Evolutionary conservation across 2,797 vertebrate species (phyloP), one percentile per base, ranked within the genome.

Genomic region (Schizopygopsis malacanthus): DNA sequence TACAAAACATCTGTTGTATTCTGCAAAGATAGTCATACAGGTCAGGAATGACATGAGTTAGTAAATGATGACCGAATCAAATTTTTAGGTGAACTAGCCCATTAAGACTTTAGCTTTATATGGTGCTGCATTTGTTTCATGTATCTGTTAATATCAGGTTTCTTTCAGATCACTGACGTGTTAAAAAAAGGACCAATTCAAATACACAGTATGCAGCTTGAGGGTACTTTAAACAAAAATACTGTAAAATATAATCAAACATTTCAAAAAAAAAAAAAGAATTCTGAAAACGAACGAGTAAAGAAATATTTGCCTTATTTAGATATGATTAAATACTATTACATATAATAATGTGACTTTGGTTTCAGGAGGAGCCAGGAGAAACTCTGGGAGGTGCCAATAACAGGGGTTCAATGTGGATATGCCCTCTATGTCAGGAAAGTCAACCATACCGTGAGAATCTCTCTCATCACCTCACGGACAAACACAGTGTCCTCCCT

Each of bases 351-450:
- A 16, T 85, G 39, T 72, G 13, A 22, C 47, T 63, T 76, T 33
- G 89, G 83, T 90, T 61, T 86, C 87, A 98, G 97, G 97, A 97
- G 97, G 96, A 97, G 96, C 92, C 95, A 94, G 81, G 95, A 94
- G 93, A 97, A 96, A 95, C 95, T 65, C 95, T 95, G 91, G 93
- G 92, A 89, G 95, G 94, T 93, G 94, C 94, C 82, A 95, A 94
- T 83, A 94, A 94, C 56, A 93, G 95, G 81, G 95, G 93, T 92
- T 95, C 94, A 85, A 93, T 93, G 89, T 97, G 96, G 95, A 92
- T 96, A 67, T 98, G 97, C 92, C 97, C 97, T 0, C 93, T 98
- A 85, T 98, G 97, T 95, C 97, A 97, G 92, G 95, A 96, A 92
- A 95, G 95, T 91, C 94, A 97, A 91, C 82, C 88, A 18, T 91